Evolutionary conservation across 2,888 invertebrate genomes (phyloP), one percentile per base, ranked within the genome.

Genomic region (Gordius sp.): DNA sequence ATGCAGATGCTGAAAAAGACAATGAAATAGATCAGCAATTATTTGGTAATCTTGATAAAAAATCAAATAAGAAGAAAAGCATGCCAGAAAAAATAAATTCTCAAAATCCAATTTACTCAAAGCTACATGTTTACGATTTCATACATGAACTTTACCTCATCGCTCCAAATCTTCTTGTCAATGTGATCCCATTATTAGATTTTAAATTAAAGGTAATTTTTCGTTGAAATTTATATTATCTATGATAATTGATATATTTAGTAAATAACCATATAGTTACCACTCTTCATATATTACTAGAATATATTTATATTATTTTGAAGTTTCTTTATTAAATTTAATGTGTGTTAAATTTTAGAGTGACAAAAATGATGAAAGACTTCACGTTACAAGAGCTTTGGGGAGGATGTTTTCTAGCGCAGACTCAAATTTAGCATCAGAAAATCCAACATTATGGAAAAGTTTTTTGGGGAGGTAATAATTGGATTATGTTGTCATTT

Each of bases 401-500:
- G 86, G 89, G 0, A 76, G 86, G 65, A 89, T 93, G 87, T 93
- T 93, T 71, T 86, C 87, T 0, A 87, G 89, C 67, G 82, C 81
- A 61, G 81, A 82, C 60, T 89, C 87, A 0, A 79, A 79, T 60
- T 73, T 91, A 16, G 86, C 89, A 1, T 77, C 78, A 61, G 80
- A 82, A 65, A 83, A 89, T 68, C 77, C 77, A 1, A 77, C 79
- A n/a, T 69, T 93, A 56, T 85, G 91, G 83, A 76, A 81, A 47
- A 83, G 86, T 28, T 91, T 89, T 68, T 73, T 87, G 39, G 87
- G 87, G 28, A 77, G 75, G 74, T 74, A n/a, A n/a, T n/a, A n/a
- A n/a, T n/a, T n/a, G n/a, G n/a, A n/a, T n/a, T n/a, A n/a, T n/a
- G n/a, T n/a, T n/a, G n/a, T n/a, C n/a, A n/a, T n/a, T n/a, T n/a